These are phyloP conservation scores for Callocephalon fimbriatum DNA, from an alignment of 2,113 vertebrate genomes.

Conservation along the genomic window DNA sequence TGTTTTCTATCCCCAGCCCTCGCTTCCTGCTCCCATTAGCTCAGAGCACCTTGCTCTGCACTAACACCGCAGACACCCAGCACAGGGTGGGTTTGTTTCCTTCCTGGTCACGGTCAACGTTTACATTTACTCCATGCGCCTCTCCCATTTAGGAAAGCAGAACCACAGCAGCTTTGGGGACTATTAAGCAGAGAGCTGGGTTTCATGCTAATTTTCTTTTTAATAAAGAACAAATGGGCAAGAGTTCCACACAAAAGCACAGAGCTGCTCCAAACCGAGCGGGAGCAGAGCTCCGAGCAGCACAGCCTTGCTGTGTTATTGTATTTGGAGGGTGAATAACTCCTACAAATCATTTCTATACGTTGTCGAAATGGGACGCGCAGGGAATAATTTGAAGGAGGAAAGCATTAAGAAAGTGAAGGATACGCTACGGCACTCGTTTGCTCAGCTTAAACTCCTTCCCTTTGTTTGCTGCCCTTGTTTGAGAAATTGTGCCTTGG, in stretches of 20 bases:
- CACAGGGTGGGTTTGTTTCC: neutral
- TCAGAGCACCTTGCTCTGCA: neutral
- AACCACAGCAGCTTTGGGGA: neutral
- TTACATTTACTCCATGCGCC: neutral
- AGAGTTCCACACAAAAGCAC: neutral
- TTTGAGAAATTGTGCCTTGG: conserved; percentile 51
- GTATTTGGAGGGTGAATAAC: conserved; percentile 38
- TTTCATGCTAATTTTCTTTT: conserved; percentile 60
- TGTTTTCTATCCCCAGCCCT: neutral
- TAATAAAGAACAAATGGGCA: conserved; percentile 59
- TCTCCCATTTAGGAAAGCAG: neutral
- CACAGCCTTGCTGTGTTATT: conserved; percentile 48
- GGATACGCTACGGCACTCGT: neutral
- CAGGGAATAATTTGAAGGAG: conserved; percentile 32
- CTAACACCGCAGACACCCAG: neutral
- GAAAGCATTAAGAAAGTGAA: conserved; percentile 4
- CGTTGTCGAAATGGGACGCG: neutral
- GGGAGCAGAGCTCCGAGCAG: neutral
- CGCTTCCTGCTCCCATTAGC: fast-evolving
- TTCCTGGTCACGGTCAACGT: neutral
- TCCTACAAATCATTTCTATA: conserved; percentile 51
- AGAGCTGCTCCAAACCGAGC: neutral
- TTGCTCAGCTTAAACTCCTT: conserved; percentile 7
- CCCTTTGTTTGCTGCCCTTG: conserved; percentile 60
- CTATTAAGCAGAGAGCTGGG: neutral